These are phyloP conservation scores for Tubulanus polymorphus DNA, from an alignment of 2,888 invertebrate species.

Conservation along the genomic window DNA sequence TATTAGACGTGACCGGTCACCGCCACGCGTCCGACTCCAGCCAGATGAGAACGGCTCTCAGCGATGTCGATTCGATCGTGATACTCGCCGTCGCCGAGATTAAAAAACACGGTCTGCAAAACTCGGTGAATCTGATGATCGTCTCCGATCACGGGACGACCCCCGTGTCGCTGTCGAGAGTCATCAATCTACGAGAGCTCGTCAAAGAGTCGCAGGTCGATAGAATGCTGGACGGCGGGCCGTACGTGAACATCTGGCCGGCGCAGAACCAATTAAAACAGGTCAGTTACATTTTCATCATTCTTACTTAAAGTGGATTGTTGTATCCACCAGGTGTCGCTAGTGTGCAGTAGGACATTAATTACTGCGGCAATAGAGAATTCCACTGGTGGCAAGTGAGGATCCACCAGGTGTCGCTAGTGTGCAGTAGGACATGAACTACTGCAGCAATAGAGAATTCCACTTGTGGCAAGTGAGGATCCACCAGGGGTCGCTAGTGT, in stretches of 20 bases:
- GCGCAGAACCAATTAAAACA: background rate
- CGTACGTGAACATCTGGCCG: background rate
- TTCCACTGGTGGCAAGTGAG: no score
- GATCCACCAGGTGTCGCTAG: no score
- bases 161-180: conserved; percentile 5
- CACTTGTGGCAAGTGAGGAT: no score
- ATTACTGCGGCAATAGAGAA: no score
- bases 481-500: no score
- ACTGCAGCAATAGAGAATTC: no score
- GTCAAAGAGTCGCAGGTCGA: conserved; percentile 22
- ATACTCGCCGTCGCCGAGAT: conserved; percentile 20
- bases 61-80: conserved; percentile 28
- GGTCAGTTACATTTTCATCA: background rate
- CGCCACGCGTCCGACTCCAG: conserved; percentile 29
- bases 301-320: conserved; percentile 2
- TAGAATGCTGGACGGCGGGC: background rate
- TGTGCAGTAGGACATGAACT: no score
- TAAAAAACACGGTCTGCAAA: conserved; percentile 14
- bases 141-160: conserved; percentile 47
- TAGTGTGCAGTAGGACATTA: no score
- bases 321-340: no score
- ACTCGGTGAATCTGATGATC: conserved; percentile 34
- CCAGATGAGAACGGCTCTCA: conserved; percentile 9
- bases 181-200: conserved; percentile 17
- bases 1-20: conserved; percentile 38